Conservation (phyloP, 2,888 invertebrate species). For the Chromoteleia sp. region DNA sequence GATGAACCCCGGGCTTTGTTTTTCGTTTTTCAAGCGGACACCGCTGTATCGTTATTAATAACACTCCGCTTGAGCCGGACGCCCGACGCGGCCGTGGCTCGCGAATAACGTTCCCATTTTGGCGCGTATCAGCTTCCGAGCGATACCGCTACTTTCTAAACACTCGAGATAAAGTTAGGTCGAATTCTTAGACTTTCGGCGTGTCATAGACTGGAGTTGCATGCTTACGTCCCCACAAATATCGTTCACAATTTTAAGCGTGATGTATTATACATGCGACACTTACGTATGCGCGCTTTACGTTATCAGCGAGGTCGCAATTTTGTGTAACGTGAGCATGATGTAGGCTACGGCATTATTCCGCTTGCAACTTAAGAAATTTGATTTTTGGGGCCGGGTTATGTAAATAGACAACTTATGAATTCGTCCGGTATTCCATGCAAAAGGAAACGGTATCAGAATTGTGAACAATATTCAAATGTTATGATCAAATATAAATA, state of each 20-base stretch:
- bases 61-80: conserved; percentile 61
- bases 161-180: conserved; percentile 15
- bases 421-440: conserved; percentile 8
- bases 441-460: conserved; percentile 17
- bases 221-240: conserved; percentile 11
- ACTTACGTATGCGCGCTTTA: conserved; percentile 23
- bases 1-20: conserved; percentile 30
- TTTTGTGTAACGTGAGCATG: conserved; percentile 2
- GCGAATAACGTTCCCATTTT: conserved; percentile 55
- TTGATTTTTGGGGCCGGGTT: conserved; percentile 23
- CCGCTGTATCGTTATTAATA: conserved; percentile 64
- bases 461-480: conserved; percentile 19
- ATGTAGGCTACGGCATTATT: neutral
- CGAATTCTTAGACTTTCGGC: conserved; percentile 28
- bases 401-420: conserved; percentile 22
- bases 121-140: conserved; percentile 40
- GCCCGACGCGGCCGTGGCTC: conserved; percentile 26
- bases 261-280: conserved; percentile 35
- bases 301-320: conserved; percentile 16
- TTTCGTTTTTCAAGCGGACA: conserved; percentile 58
- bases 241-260: conserved; percentile 44
- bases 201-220: conserved; percentile 7
- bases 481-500: conserved; percentile 15
- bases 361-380: conserved; percentile 33
- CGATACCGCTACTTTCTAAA: conserved; percentile 36